phyloP scores from a whole-genome alignment of 2,113 vertebrate species.

The Dissostichus mawsoni region DNA sequence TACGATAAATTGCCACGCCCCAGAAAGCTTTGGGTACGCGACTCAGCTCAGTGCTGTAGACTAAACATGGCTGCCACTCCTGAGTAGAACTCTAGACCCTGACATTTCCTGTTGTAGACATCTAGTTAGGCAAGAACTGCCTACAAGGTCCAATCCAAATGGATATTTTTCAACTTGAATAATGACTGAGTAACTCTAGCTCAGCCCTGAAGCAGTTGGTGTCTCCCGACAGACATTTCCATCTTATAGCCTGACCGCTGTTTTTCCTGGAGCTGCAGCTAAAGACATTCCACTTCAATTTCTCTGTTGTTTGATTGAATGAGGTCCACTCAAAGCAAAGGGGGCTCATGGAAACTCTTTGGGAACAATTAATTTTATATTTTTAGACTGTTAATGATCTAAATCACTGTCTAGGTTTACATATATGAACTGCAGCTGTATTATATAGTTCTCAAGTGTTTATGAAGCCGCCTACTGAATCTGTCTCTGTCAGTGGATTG shows the following conservation, averaged over 20 bases:
- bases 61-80: slow-evolving; percentile 53
- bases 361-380: neutral
- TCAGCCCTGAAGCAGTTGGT: slow-evolving; percentile 37
- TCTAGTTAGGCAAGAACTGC: slow-evolving; percentile 48
- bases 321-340: slow-evolving; percentile 33
- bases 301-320: slow-evolving; percentile 39
- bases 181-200: slow-evolving; percentile 54
- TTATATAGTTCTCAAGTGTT: slow-evolving; percentile 42
- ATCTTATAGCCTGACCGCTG: neutral
- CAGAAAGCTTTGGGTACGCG: neutral
- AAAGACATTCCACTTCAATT: slow-evolving; percentile 46
- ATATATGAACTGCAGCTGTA: slow-evolving; percentile 30
- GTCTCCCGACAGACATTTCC: slow-evolving; percentile 29
- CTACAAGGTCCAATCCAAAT: slow-evolving; percentile 51
- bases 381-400: neutral
- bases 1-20: neutral
- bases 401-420: slow-evolving; percentile 36
- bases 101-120: slow-evolving; percentile 50
- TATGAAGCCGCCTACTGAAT: slow-evolving; percentile 30
- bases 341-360: slow-evolving; percentile 20
- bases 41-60: slow-evolving; percentile 28
- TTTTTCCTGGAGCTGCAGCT: slow-evolving; percentile 40
- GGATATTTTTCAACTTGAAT: slow-evolving; percentile 55
- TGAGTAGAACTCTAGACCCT: slow-evolving; percentile 28
- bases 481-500: slow-evolving; percentile 56